A percentile compares a stretch with the other conserved stretches of the same genome.
These are phyloP conservation scores for Sesia apiformis DNA, from an alignment of 2,888 invertebrate species.

Conservation along the genomic window DNA sequence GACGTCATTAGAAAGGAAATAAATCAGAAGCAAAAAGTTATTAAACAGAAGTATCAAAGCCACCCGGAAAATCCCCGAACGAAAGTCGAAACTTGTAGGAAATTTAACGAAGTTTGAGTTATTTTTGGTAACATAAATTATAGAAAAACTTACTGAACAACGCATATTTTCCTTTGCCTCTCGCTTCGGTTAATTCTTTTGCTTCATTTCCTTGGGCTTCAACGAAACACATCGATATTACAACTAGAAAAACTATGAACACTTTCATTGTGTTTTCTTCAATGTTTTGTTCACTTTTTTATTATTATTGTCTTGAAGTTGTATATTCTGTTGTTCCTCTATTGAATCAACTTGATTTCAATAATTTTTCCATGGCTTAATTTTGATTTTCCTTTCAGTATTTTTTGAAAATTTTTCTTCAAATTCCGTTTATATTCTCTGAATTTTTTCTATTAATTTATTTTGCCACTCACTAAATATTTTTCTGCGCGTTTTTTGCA, in stretches of 20 bases:
- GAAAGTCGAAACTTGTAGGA: background rate
- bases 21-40: background rate
- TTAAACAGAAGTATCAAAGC: background rate
- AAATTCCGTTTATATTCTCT: too few species aligned
- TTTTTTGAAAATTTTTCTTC: too few species aligned
- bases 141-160: constrained; percentile 45
- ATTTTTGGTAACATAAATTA: background rate
- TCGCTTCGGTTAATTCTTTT: constrained; percentile 24
- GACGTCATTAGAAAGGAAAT: background rate
- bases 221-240: constrained; percentile 11
- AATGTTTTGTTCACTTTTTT: background rate
- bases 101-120: background rate
- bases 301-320: background rate
- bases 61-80: background rate
- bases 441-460: too few species aligned
- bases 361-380: too few species aligned
- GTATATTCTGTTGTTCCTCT: background rate
- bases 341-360: too few species aligned
- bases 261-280: constrained; percentile 9
- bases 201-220: constrained; percentile 5
- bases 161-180: constrained; percentile 56
- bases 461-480: too few species aligned
- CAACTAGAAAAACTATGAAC: constrained; percentile 10
- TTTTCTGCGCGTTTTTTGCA: too few species aligned
- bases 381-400: too few species aligned